These are phyloP conservation scores for Chaunax sp. DNA, from an alignment of 2,797 vertebrate species.

Conservation along the genomic window DNA sequence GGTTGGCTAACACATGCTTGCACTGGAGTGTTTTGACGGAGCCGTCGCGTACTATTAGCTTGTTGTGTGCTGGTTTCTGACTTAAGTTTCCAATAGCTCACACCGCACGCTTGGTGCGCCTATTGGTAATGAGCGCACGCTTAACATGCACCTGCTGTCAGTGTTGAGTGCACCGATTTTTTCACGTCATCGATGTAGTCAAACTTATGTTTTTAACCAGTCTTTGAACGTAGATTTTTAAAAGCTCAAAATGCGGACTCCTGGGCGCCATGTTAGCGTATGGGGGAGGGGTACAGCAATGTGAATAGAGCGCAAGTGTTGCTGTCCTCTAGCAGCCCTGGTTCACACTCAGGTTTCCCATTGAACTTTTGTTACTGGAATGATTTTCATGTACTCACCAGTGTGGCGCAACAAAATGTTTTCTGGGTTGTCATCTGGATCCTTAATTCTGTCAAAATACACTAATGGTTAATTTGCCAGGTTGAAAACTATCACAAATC, in stretches of 20 bases:
- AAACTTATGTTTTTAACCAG: neutral
- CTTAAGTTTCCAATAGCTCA: constrained; percentile 52
- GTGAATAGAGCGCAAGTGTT: constrained; percentile 58
- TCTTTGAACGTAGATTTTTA: constrained; percentile 35
- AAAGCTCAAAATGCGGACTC: constrained; percentile 69
- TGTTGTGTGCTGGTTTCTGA: constrained; percentile 48
- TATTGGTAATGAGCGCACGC: neutral
- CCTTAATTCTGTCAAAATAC: too few species aligned
- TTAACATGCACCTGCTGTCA: neutral
- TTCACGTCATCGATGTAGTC: too few species aligned
- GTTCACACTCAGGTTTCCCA: constrained; percentile 15
- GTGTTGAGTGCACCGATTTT: neutral
- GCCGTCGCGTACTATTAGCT: constrained; percentile 48
- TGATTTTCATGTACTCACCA: neutral
- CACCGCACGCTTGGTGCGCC: constrained; percentile 35
- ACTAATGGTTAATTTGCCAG: neutral
- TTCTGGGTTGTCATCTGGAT: neutral
- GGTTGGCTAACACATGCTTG: constrained; percentile 56
- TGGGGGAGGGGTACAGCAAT: constrained; percentile 80
- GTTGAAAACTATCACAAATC: neutral
- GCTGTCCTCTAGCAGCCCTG: constrained; percentile 19
- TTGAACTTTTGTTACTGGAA: constrained; percentile 25
- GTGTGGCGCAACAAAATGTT: neutral
- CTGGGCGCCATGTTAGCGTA: constrained; percentile 84
- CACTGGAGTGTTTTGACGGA: constrained; percentile 61